Evolutionary conservation across 2,888 invertebrate species (phyloP), one percentile per base, ranked within the genome.

Genomic region (Leucania comma): DNA sequence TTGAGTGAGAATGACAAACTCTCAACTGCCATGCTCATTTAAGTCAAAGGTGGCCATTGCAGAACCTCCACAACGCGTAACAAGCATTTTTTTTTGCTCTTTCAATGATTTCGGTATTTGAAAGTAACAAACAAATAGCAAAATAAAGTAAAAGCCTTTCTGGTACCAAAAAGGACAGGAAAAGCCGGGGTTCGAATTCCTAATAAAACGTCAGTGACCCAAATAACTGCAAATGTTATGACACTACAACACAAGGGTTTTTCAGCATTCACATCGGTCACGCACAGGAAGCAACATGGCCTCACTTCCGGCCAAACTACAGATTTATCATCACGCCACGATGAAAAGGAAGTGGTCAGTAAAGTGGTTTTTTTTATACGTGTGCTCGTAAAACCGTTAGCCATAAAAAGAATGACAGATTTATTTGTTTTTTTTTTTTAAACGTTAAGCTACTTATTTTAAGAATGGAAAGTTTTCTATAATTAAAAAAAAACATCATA

Each of bases 271-370:
- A 26, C 70, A 62, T 68, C 61, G 54, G 83, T 82, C 82, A 83
- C 83, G 83, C 81, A 83, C 72, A 69, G 74, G 76, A 81, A 70
- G 48, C 46, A 35, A 59, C 65, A 68, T 62, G n/a, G 68, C 59
- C 58, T 58, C 24, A 48, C 59, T 64, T 79, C 79, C 83, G 76
- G 61, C 46, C 22, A 53, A 54, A 66, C 70, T 76, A 72, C 48
- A 73, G 73, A 81, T 82, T 83, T 82, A 81, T 81, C 83, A 83
- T 81, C 75, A 79, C 73, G 71, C 72, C 48, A 73, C 68, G 51
- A 51, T 56, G 35, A 78, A 78, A 64, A 10, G 54, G 74, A 82
- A 81, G 62, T 63, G 17, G 29, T 46, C 60, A 57, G 65, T 72
- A 75, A 78, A 83, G 61, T 48, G 38, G 60, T 24, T 56, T 58